Evolutionary conservation across 2,797 vertebrate genomes (phyloP), one percentile per base, ranked within the genome.

Genomic region (Hafferia zeledoni): DNA sequence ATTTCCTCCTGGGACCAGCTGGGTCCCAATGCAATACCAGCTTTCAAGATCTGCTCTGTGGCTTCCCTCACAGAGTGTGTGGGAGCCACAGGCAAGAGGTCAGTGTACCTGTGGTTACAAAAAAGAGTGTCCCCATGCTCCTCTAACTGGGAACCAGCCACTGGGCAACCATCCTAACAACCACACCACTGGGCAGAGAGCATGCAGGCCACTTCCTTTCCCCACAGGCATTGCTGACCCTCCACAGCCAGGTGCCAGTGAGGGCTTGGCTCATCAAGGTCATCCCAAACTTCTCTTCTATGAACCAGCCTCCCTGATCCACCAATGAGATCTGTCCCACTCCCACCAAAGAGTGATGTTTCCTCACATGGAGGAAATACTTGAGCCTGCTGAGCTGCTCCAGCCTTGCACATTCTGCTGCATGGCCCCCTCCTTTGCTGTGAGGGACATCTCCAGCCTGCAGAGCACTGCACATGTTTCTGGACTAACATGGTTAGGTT

Each of bases 381-480:
- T 28, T 28, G 50, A 92, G 22, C 33, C 61, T 53, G 9, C 33
- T 63, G 68, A 74, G 70, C 17, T 78, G 43, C 43, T 83, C 28
- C 57, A 83, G 46, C 24, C 35, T 69, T 31, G 16, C 19, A 41
- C 16, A 14, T 47, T 55, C 49, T 70, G 41, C 13, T 82, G 10
- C 27, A 3, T 3, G 10, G 5, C 4, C n/a, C 28, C 33, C 41
- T 53, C 1, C 15, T 72, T 25, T 17, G 24, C 30, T 1, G 0
- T 9, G n/a, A 67, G n/a, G 28, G 53, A 49, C 61, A n/a, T 28
- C 24, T 76, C 37, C n/a, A 77, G 31, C 52, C 44, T 46, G 31
- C 4, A 6, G 53, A 47, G 17, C 47, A 9, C 13, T 0, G 4
- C 15, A 25, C 15, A 2, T 0, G 0, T n/a, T 8, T 18, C 63